Base-by-base conservation (phyloP, 2,113 vertebrate genomes). In the Sceloporus undulatus region DNA sequence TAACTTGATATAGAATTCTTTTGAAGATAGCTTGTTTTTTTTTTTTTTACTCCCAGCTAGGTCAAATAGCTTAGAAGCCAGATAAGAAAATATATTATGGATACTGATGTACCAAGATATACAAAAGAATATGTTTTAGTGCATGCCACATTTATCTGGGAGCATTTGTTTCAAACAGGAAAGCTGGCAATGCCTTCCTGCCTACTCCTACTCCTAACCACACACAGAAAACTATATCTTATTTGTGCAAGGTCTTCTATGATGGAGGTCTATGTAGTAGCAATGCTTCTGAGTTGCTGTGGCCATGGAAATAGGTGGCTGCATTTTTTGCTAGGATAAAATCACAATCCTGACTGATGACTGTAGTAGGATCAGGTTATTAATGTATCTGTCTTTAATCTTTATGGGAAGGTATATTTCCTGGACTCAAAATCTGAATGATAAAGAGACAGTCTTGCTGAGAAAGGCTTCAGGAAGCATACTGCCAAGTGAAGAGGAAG, bases 401-500 rank as follows among this genome's bases (percentile, higher is more conserved):
- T n/a, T n/a, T n/a, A n/a, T 68, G 34, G 52, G 25, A 70, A 11
- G 88, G 73, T 93, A 84, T 34, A 38, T 75, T 90, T 82, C 75
- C 88, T 90, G 66, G 40, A 25, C 92, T 89, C 84, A 91, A n/a
- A 91, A 76, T 80, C 34, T 56, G 86, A 93, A 68, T 48, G 85
- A 87, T 71, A 87, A 0, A 73, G 79, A 70, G 79, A 92, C 89
- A 80, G 71, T 71, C 81, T 87, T 94, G 90, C 90, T 93, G 91
- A 91, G 78, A 80, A 79, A 89, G 78, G 21, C 68, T 87, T 89
- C 59, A 88, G 76, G 70, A n/a, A 94, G 71, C 80, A 88, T 66
- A 14, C 75, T 94, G 90, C 80, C 88, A 91, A 81, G 79, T 92
- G 87, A 87, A 85, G 78, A 91, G 86, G 82, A 87, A 91, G 88